phyloP scores from a whole-genome alignment of 2,113 vertebrate genomes.

The Myrmecobius fasciatus region DNA sequence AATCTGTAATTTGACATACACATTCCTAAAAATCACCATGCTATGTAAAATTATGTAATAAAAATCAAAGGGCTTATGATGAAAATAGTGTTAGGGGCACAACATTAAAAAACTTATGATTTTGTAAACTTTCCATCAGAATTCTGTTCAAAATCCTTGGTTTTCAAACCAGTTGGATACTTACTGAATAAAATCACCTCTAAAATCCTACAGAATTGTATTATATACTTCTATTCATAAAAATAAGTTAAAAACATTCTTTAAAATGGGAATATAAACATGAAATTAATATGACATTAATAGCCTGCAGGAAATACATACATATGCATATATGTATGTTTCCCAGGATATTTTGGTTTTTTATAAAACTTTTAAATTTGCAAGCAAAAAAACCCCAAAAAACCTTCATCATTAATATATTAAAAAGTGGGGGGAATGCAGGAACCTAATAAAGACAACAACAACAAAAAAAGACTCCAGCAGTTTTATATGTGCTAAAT shows the following conservation, averaged over 20 bases:
- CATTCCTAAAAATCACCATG: background rate
- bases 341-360: constrained; percentile 56
- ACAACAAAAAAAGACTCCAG: background rate
- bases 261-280: constrained; percentile 68
- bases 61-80: background rate
- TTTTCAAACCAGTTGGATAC: constrained; percentile 68
- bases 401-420: too few relatives aligned
- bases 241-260: constrained; percentile 58
- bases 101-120: background rate
- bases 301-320: constrained; percentile 62
- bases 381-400: constrained; percentile 29
- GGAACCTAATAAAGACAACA: background rate
- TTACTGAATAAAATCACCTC: constrained; percentile 60
- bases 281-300: constrained; percentile 67
- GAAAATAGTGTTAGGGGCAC: background rate
- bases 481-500: background rate
- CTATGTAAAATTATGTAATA: background rate
- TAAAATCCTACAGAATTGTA: constrained; percentile 66
- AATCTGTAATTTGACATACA: background rate
- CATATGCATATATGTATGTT: constrained; percentile 43
- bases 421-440: background rate
- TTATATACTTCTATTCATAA: constrained; percentile 74
- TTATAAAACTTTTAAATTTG: constrained; percentile 69
- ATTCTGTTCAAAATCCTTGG: constrained; percentile 60
- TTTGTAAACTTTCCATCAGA: constrained; percentile 66